A percentile compares a stretch with the other conserved stretches of the same genome.
Conservation (phyloP, 1,140 invertebrate species). For the Chionoecetes opilio region DNA sequence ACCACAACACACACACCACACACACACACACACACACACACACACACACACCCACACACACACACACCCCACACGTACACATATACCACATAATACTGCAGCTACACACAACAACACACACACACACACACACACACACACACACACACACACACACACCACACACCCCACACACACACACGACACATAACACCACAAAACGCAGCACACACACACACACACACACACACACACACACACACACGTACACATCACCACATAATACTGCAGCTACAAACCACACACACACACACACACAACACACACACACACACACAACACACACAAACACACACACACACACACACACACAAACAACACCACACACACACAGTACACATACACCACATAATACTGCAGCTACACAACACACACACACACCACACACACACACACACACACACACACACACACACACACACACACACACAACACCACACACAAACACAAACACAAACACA, state of each 20-base stretch:
- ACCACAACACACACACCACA: slow-evolving; percentile 2
- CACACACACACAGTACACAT: not conserved
- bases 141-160: not conserved
- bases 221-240: slow-evolving; percentile 6
- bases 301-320: not conserved
- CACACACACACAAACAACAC: not conserved
- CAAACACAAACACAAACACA: not conserved
- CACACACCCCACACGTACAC: too few species aligned
- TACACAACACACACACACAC: not conserved
- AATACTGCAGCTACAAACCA: too few species aligned
- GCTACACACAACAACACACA: too few species aligned
- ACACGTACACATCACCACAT: not conserved
- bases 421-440: slow-evolving; percentile 18
- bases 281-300: not conserved
- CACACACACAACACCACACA: not conserved
- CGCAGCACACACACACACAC: slow-evolving; percentile 16
- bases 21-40: not conserved
- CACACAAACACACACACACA: not conserved
- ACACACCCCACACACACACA: slow-evolving; percentile 19
- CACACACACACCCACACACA: not conserved
- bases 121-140: too few species aligned
- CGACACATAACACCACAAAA: too few species aligned
- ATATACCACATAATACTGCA: too few species aligned
- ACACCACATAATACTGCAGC: not conserved
- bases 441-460: slow-evolving; percentile 18